Evolutionary conservation across 2,113 vertebrate species (phyloP).

Genomic region (Raja brachyura): DNA sequence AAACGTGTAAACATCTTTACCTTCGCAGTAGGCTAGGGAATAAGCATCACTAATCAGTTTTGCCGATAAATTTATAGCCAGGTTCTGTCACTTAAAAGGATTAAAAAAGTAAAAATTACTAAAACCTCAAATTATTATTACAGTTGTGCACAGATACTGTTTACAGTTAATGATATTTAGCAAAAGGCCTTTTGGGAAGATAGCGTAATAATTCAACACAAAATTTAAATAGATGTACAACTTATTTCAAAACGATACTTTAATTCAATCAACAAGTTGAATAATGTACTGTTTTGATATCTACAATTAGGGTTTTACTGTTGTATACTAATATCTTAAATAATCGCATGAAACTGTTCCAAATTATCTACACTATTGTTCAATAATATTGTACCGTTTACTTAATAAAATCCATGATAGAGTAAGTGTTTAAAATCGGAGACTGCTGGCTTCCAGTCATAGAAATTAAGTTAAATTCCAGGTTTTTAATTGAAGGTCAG

Average conservation of each 20-base stretch:
- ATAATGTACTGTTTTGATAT: background rate
- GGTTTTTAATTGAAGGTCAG: background rate
- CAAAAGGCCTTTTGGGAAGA: background rate
- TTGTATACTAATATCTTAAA: background rate
- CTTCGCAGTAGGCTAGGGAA: background rate
- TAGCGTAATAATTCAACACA: background rate
- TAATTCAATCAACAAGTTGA: background rate
- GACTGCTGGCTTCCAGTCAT: background rate
- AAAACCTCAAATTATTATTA: background rate
- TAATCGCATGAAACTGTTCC: background rate
- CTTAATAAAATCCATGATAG: background rate
- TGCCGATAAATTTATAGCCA: background rate
- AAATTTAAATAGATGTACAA: background rate
- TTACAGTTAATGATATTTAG: background rate
- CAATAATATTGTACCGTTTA: background rate
- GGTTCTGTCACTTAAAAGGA: background rate
- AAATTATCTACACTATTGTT: background rate
- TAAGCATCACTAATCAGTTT: background rate
- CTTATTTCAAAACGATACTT: background rate
- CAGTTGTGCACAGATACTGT: background rate
- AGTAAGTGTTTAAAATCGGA: no score
- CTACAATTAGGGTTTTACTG: background rate
- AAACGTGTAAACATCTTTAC: conserved; percentile 24
- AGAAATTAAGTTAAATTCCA: background rate
- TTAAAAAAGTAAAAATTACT: background rate